phyloP scores from a whole-genome alignment of 2,888 invertebrate genomes.

The Palloptera scutellata region DNA sequence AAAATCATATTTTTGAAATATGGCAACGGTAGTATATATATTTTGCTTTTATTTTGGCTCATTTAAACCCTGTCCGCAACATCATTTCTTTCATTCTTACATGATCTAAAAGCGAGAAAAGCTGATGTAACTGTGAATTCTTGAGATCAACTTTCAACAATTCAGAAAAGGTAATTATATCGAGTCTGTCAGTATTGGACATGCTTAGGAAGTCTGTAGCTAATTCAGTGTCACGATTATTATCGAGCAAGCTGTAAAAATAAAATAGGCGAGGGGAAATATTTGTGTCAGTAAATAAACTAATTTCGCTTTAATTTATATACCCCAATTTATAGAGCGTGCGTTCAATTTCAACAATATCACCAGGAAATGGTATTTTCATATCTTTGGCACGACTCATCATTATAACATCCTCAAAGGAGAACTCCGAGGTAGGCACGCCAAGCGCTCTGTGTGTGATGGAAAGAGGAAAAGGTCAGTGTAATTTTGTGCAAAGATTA shows the following conservation, averaged over 20 bases:
- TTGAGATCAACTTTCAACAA: slow-evolving; percentile 51
- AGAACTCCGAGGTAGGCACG: slow-evolving; percentile 88
- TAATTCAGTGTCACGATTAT: slow-evolving; percentile 66
- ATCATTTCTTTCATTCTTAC: slow-evolving; percentile 42
- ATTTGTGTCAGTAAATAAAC: too few species aligned
- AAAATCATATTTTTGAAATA: too few species aligned
- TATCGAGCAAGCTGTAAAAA: slow-evolving; percentile 67
- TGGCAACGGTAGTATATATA: too few species aligned
- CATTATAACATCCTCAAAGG: slow-evolving; percentile 89
- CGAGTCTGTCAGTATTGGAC: slow-evolving; percentile 49
- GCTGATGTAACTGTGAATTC: slow-evolving; percentile 49
- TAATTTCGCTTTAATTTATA: slow-evolving; percentile 42
- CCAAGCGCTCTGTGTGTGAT: slow-evolving; percentile 74
- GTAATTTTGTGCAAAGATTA: too few species aligned
- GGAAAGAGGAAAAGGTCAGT: too few species aligned
- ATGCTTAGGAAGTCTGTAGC: slow-evolving; percentile 43
- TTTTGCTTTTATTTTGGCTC: too few species aligned
- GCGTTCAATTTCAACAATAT: slow-evolving; percentile 81
- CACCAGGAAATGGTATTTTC: slow-evolving; percentile 78
- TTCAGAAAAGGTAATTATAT: slow-evolving; percentile 54
- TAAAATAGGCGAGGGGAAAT: not conserved
- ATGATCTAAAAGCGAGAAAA: slow-evolving; percentile 56
- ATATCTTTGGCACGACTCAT: slow-evolving; percentile 85
- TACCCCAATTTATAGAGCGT: slow-evolving; percentile 81
- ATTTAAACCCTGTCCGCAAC: too few species aligned